Conservation (phyloP, 2,888 invertebrate genomes). For the Oegoconia quadripuncta region DNA sequence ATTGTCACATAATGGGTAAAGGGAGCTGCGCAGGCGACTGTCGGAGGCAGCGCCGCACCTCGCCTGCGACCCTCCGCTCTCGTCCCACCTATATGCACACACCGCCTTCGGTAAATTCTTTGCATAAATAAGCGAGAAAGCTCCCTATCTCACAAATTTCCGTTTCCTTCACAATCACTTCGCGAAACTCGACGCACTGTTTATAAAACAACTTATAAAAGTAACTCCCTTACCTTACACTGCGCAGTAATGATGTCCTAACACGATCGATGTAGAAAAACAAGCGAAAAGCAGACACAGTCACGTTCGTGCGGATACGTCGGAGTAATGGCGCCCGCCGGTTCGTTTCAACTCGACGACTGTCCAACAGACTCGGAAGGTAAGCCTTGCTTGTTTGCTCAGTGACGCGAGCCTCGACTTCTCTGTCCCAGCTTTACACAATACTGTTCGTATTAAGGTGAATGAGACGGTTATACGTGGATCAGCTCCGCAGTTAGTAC, state of each 20-base stretch:
- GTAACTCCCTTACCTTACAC: conserved; percentile 70
- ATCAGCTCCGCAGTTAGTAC: conserved; percentile 37
- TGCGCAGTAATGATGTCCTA: conserved; percentile 72
- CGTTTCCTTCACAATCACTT: conserved; percentile 51
- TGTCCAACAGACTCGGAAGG: conserved; percentile 68
- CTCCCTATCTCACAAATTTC: conserved; percentile 45
- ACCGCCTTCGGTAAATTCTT: conserved; percentile 75
- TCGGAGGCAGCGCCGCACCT: conserved; percentile 62
- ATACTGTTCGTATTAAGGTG: conserved; percentile 11
- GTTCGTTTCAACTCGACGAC: conserved; percentile 56
- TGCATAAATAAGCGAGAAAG: conserved; percentile 76
- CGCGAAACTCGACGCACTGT: conserved; percentile 53
- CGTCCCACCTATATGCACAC: conserved; percentile 61
- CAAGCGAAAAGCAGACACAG: conserved; percentile 68
- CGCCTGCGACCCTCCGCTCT: conserved; percentile 59
- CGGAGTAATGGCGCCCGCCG: conserved; percentile 72
- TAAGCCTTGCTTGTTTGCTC: conserved; percentile 74
- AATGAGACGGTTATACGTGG: conserved; percentile 39
- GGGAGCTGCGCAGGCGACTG: conserved; percentile 62
- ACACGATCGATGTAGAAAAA: conserved; percentile 70
- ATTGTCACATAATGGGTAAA: conserved; percentile 50
- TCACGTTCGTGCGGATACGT: conserved; percentile 73
- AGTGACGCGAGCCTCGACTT: conserved; percentile 54
- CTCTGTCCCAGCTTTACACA: conserved; percentile 38
- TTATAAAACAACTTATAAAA: conserved; percentile 59